phyloP scores from a whole-genome alignment of 2,888 invertebrate genomes.

The Andrena chrysosceles region DNA sequence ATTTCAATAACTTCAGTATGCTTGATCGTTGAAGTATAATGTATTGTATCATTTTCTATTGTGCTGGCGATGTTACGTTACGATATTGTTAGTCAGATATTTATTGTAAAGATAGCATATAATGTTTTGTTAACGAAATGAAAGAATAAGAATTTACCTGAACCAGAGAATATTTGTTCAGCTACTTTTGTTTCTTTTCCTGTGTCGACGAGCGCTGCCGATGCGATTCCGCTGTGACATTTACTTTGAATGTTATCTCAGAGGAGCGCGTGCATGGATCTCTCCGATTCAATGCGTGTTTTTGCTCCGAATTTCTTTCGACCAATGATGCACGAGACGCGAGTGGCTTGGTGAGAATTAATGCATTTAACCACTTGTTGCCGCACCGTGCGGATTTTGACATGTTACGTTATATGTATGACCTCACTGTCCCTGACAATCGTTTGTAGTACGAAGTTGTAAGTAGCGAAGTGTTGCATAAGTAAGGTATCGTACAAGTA shows the following conservation, averaged over 20 bases:
- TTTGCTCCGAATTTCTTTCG: background rate
- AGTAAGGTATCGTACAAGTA: constrained; percentile 12
- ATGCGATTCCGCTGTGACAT: background rate
- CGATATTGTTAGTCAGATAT: constrained; percentile 30
- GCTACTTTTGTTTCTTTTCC: constrained; percentile 16
- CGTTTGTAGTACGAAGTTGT: constrained; percentile 56
- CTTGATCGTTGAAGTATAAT: constrained; percentile 34
- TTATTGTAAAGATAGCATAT: constrained; percentile 21
- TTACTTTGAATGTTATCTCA: background rate
- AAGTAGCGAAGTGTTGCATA: constrained; percentile 40
- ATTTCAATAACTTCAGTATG: background rate
- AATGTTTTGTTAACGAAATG: constrained; percentile 32
- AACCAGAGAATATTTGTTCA: background rate
- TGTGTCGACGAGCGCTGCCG: background rate
- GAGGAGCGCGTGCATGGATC: background rate
- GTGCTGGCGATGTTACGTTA: constrained; percentile 29
- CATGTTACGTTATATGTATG: constrained; percentile 54
- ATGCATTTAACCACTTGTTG: background rate
- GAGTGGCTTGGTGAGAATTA: constrained; percentile 11
- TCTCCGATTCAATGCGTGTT: background rate
- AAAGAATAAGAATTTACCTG: constrained; percentile 8
- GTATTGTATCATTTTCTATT: constrained; percentile 51
- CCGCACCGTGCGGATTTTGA: constrained; percentile 3
- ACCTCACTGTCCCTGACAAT: constrained; percentile 70
- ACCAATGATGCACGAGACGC: constrained; percentile 14